Evolutionary conservation across 2,797 vertebrate species (phyloP).

Genomic region (Hirundo rustica): DNA sequence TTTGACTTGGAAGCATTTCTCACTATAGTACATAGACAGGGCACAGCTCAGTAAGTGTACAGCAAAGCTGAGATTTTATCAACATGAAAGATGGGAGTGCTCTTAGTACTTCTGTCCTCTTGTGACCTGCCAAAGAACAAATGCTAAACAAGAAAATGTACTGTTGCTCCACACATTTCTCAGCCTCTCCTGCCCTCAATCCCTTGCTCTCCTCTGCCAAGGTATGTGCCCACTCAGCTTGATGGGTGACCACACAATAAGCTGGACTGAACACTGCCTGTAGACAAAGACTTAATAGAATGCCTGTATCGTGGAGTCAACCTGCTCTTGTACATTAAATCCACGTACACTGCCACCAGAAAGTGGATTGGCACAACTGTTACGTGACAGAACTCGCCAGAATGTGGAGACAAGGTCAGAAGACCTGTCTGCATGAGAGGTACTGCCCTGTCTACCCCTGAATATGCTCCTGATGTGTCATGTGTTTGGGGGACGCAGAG

Average conservation of each 20-base stretch:
- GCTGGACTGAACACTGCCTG: not conserved
- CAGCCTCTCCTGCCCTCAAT: not conserved
- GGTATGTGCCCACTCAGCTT: not conserved
- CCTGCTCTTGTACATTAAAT: not conserved
- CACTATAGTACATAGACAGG: rapidly evolving
- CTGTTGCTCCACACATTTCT: not conserved
- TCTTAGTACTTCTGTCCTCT: not conserved
- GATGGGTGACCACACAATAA: not conserved
- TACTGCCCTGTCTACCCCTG: not conserved
- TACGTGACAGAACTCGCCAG: not conserved
- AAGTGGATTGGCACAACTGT: not conserved
- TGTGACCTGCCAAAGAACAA: not conserved
- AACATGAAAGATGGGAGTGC: not conserved
- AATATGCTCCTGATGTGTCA: not conserved
- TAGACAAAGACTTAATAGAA: not conserved
- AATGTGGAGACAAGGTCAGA: not conserved
- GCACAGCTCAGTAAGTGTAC: not conserved
- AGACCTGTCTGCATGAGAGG: not conserved
- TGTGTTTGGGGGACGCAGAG: not conserved
- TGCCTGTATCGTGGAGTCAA: not conserved
- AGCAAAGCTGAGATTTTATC: not conserved
- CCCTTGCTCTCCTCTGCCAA: not conserved
- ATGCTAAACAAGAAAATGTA: not conserved
- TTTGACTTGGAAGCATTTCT: not conserved
- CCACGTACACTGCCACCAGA: not conserved